Conservation (phyloP, 2,888 invertebrate species). For the Macrophya alboannulata region DNA sequence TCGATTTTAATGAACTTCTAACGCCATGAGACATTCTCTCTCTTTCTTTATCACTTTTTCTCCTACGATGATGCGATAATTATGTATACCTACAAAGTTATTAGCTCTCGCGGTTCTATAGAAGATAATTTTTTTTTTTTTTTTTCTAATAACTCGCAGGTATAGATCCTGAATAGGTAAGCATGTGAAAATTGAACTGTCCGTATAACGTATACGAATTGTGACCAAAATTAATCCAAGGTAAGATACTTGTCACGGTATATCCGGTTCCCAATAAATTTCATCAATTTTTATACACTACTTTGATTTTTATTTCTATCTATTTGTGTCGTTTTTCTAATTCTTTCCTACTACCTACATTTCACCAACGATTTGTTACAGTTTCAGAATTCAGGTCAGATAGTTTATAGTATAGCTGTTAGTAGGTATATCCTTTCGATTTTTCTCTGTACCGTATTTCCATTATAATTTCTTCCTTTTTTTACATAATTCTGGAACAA, state of each 20-base stretch:
- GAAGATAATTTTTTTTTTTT: background rate
- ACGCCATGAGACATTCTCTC: conserved; percentile 15
- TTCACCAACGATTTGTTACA: background rate
- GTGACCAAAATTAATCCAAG: background rate
- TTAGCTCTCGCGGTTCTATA: background rate
- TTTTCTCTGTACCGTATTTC: background rate
- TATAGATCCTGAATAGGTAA: background rate
- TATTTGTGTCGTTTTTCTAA: background rate
- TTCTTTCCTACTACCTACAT: background rate
- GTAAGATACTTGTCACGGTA: background rate
- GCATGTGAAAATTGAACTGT: conserved; percentile 10
- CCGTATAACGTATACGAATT: background rate
- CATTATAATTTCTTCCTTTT: background rate
- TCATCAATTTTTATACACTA: background rate
- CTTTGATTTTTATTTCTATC: background rate
- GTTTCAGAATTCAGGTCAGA: background rate
- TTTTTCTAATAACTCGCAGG: too few species aligned
- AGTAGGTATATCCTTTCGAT: background rate
- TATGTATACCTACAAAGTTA: background rate
- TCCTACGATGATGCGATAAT: background rate
- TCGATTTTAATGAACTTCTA: background rate
- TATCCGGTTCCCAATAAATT: background rate
- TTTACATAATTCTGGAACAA: background rate
- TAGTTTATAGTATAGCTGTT: background rate
- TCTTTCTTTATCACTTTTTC: background rate